Percentiles rank a stretch among this genome's conserved stretches.
These are phyloP conservation scores for Physeter macrocephalus DNA, from an alignment of 2,113 vertebrate genomes.

Conservation along the genomic window DNA sequence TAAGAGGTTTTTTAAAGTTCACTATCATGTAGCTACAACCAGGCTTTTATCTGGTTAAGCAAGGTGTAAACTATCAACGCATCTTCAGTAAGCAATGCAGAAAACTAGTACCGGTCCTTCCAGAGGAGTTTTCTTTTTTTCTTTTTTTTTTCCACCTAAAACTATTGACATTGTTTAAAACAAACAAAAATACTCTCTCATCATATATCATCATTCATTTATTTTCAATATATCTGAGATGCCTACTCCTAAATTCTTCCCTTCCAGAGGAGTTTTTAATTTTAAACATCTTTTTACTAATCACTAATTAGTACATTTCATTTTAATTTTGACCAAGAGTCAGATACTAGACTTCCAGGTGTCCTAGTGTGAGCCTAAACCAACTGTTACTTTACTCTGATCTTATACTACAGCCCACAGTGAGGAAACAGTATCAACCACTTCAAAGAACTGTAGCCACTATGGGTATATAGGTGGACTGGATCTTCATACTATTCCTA, in stretches of 20 bases:
- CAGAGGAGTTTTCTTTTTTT: too few species aligned
- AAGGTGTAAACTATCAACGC: neutral
- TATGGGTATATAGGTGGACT: neutral
- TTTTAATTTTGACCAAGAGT: neutral
- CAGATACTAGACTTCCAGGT: neutral
- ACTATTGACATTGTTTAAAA: constrained; percentile 13
- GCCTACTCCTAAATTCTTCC: neutral
- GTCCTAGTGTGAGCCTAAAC: neutral
- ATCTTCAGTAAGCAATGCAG: neutral
- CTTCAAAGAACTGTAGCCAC: neutral
- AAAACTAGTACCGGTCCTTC: neutral
- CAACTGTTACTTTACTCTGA: neutral
- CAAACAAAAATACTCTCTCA: neutral
- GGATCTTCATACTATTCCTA: neutral
- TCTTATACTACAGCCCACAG: neutral
- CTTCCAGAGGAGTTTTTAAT: neutral
- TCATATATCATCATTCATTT: neutral
- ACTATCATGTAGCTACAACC: neutral
- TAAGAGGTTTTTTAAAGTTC: neutral
- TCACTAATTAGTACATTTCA: neutral
- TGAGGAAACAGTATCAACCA: neutral
- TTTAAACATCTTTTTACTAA: neutral
- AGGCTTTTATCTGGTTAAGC: neutral
- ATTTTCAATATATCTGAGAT: neutral
- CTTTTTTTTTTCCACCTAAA: neutral